Evolutionary conservation across 2,888 invertebrate species (phyloP), one percentile per base, ranked within the genome.

Genomic region (Papilio protenor): DNA sequence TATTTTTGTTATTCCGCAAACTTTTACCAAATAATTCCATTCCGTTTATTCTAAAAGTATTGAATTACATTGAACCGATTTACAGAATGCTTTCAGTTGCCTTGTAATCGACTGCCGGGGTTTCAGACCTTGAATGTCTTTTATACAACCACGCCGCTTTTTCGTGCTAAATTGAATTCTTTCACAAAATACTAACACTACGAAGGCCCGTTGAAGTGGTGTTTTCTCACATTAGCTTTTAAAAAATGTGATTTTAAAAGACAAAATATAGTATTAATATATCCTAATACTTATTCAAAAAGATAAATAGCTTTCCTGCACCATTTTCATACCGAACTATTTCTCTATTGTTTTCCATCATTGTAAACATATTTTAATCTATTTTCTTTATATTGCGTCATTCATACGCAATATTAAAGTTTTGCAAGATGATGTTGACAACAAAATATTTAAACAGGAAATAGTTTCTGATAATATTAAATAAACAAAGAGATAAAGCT

Each of bases 61-160:
- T 64, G 40, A 40, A 64, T 64, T 33, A 23, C 40, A 64, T 40
- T 61, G 61, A 61, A 61, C 33, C 16, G 33, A 61, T 33, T 64
- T 18, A 64, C 18, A 10, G 18, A 64, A 64, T n/a, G 40, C 40
- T 66, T 66, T 64, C 33, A 64, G 18, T 64, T 64, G 18, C 40
- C 66, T 66, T 66, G 33, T 40, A 33, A 33, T 64, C 14, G 1
- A 64, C 64, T 33, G 66, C 40, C 66, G 66, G 66, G 66, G n/a
- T 66, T n/a, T 40, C 40, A 33, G 40, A 4, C 64, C 64, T 64
- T 66, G 61, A 64, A 64, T 64, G n/a, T 66, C 1, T 64, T 33
- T 40, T n/a, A 66, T 66, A 66, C 66, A 66, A 66, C n/a, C n/a
- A 40, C 8, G 40, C 33, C 61, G 33, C 2, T 33, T 33, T 66